Evolutionary conservation across 2,888 invertebrate genomes (phyloP), one percentile per base, ranked within the genome.

Genomic region (Alsophila aescularia): DNA sequence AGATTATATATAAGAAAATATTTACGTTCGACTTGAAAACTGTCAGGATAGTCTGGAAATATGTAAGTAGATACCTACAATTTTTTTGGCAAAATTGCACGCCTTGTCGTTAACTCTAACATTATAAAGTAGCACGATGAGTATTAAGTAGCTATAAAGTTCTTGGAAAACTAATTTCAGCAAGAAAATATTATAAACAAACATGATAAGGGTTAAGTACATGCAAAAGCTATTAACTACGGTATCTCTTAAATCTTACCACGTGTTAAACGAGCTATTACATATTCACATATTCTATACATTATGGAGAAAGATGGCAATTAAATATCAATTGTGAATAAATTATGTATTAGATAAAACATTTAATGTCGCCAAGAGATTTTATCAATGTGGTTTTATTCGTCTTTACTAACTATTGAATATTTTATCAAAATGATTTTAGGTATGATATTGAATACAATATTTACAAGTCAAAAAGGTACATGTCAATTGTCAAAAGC

Each of bases 191-290:
- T 5, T n/a, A 6, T 13, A 13, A 6, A 32, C 9, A 29, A 31
- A 12, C 16, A n/a, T 8, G 40, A 45, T 31, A 45, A 45, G 15
- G 36, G 24, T 44, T 13, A 40, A 44, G 14, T 24, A 29, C 37
- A 52, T 34, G 40, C 34, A 44, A 31, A 27, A 31, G 35, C 34
- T 44, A 27, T 31, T 35, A 52, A 37, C 12, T 39, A 32, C 24
- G 12, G n/a, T 18, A 34, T 1, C 24, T 32, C 27, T 36, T 34
- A 45, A 34, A 41, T 13, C 18, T 34, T 44, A 45, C 45, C 29
- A 52, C 40, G 47, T 43, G 53, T 48, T 37, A 48, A 53, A 45
- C 21, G 43, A 39, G 42, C 42, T 18, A 42, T 53, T 48, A 42
- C n/a, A 34, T 48, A 24, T 16, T 16, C 32, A 42, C 37, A 48